Evolutionary conservation across 2,797 vertebrate species (phyloP), one percentile per base, ranked within the genome.

Genomic region (Malacoctenus gilli): DNA sequence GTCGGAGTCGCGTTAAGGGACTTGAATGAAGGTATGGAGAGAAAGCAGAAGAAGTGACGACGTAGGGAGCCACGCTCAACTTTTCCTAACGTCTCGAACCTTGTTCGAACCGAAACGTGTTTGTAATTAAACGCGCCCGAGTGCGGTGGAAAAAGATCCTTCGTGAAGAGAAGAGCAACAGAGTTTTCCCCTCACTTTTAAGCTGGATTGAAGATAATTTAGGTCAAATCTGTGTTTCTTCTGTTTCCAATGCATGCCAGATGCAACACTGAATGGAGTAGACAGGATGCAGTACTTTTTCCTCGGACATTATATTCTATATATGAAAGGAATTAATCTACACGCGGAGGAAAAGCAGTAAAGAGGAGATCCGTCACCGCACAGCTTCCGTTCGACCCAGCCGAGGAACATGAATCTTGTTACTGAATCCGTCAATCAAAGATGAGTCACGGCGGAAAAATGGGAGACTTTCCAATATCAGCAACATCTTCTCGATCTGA

Each of bases 11-110:
- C 28, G 7, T 30, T 58, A 53, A 43, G 41, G 50, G 8, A 4
- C n/a, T n/a, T 8, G 61, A 74, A 60, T 63, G 19, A 83, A 71
- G 68, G 50, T 61, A 65, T 48, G 59, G n/a, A n/a, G n/a, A n/a
- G n/a, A n/a, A n/a, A n/a, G n/a, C n/a, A n/a, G n/a, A n/a, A n/a
- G n/a, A n/a, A n/a, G n/a, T n/a, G n/a, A n/a, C n/a, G n/a, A n/a
- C n/a, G n/a, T n/a, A n/a, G n/a, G n/a, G n/a, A n/a, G n/a, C n/a
- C n/a, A n/a, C n/a, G n/a, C n/a, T n/a, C n/a, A n/a, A n/a, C n/a
- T n/a, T n/a, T n/a, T n/a, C n/a, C n/a, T n/a, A n/a, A n/a, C n/a
- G n/a, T n/a, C n/a, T n/a, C n/a, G n/a, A n/a, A n/a, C n/a, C n/a
- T n/a, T n/a, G n/a, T n/a, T n/a, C n/a, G n/a, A n/a, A n/a, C n/a